phyloP scores from a whole-genome alignment of 2,797 vertebrate species.

The Mionectes olivaceus region DNA sequence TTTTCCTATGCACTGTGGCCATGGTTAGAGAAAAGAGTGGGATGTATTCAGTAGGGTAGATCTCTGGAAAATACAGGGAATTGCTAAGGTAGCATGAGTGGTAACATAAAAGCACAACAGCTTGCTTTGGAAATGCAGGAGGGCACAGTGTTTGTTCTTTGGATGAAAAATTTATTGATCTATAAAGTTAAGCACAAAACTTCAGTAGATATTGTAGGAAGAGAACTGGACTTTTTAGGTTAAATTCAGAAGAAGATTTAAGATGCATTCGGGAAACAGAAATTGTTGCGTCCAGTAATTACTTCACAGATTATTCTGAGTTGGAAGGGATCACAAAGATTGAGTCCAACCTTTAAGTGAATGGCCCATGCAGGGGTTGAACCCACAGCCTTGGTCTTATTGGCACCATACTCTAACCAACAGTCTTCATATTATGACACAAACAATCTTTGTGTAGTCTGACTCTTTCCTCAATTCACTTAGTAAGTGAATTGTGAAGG shows the following conservation, averaged over 20 bases:
- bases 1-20: background rate
- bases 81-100: background rate
- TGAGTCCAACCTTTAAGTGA: background rate
- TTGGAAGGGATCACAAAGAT: background rate
- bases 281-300: background rate
- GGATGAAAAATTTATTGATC: background rate
- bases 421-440: background rate
- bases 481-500: background rate
- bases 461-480: background rate
- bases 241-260: background rate
- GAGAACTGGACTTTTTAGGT: background rate
- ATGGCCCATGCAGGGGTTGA: background rate
- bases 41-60: background rate
- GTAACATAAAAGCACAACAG: background rate
- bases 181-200: background rate
- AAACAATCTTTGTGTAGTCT: background rate
- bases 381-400: background rate
- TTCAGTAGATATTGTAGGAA: background rate
- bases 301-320: background rate
- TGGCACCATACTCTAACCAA: background rate
- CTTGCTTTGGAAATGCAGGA: background rate
- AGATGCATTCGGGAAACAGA: background rate
- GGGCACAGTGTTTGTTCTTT: background rate
- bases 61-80: background rate
- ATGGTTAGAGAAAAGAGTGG: background rate